These are phyloP conservation scores for Varecia variegata DNA, from an alignment of 2,797 vertebrate species.

Conservation along the genomic window DNA sequence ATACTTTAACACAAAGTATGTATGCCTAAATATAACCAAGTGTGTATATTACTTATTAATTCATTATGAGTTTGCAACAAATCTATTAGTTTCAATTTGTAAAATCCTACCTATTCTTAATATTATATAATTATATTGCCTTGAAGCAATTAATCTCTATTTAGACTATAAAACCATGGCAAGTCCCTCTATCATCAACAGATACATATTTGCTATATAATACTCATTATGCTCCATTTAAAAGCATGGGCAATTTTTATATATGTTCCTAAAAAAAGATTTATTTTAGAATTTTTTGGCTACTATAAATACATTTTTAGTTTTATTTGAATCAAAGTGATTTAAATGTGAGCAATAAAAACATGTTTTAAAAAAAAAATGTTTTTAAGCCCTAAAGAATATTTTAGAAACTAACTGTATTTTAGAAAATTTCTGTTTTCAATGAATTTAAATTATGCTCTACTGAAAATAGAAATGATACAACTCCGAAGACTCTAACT, in stretches of 20 bases:
- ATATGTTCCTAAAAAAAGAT: neutral
- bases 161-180: neutral
- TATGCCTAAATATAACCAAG: neutral
- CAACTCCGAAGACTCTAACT: neutral
- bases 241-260: neutral
- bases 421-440: slow-evolving; percentile 46
- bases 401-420: slow-evolving; percentile 23
- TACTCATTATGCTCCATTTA: neutral
- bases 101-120: neutral
- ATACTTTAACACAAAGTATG: slow-evolving; percentile 43
- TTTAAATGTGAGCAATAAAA: slow-evolving; percentile 47
- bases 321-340: slow-evolving; percentile 35
- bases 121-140: slow-evolving; percentile 42
- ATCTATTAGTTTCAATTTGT: slow-evolving; percentile 23
- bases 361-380: neutral
- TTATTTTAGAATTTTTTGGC: slow-evolving; percentile 16
- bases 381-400: slow-evolving; percentile 9
- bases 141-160: slow-evolving; percentile 12
- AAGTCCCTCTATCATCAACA: neutral
- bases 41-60: slow-evolving; percentile 30
- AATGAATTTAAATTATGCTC: slow-evolving; percentile 33
- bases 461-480: slow-evolving; percentile 19
- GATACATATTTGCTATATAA: neutral
- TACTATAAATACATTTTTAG: slow-evolving; percentile 11
- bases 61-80: slow-evolving; percentile 55